phyloP scores from a whole-genome alignment of 2,113 vertebrate species.

The Anas platyrhynchos region DNA sequence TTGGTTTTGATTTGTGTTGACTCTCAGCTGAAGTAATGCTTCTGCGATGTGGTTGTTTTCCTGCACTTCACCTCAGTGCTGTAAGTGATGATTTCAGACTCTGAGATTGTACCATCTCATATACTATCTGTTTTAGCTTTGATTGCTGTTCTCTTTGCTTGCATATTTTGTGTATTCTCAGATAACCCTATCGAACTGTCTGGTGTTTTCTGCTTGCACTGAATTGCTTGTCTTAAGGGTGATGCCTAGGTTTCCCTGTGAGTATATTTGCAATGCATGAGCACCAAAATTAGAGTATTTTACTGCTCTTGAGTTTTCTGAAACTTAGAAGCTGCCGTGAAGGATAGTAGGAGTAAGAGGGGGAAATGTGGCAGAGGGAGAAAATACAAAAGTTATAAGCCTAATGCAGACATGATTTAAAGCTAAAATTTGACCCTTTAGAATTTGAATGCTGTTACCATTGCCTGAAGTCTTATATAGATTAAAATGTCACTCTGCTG shows the following conservation, averaged over 20 bases:
- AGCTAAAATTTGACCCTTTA: neutral
- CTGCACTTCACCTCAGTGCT: neutral
- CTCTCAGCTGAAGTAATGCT: neutral
- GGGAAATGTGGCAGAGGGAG: neutral
- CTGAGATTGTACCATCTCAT: neutral
- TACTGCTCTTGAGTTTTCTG: neutral
- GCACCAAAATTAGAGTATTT: neutral
- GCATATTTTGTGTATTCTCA: neutral
- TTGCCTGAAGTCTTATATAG: neutral
- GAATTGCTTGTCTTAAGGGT: neutral
- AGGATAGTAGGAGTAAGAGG: fast-evolving
- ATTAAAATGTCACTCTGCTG: neutral
- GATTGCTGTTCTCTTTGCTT: neutral
- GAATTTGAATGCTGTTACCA: neutral
- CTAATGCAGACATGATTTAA: neutral
- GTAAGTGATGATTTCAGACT: neutral
- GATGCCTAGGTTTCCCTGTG: neutral
- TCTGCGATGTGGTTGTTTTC: neutral
- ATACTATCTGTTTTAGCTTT: neutral
- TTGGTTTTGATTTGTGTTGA: neutral
- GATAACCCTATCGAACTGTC: neutral
- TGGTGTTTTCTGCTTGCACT: neutral
- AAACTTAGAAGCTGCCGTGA: neutral
- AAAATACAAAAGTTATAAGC: neutral
- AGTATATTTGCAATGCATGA: neutral